phyloP scores from a whole-genome alignment of 2,113 vertebrate species.

The Seriola aureovittata region DNA sequence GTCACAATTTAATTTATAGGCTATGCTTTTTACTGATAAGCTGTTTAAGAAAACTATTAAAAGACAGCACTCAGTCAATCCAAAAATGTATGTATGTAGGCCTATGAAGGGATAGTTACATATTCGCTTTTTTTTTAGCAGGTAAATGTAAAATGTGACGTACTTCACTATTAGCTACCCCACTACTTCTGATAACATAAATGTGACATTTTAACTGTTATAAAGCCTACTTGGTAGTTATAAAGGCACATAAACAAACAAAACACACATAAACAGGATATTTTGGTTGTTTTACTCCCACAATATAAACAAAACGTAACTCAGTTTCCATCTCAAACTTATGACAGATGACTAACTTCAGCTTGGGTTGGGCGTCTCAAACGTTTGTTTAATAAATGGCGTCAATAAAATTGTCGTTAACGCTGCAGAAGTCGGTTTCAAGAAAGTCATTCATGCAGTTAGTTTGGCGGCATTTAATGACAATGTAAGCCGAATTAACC shows the following conservation, averaged over 20 bases:
- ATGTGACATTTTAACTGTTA: neutral
- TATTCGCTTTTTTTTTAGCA: neutral
- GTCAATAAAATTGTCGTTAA: constrained; percentile 7
- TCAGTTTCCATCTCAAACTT: neutral
- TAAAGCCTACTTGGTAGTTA: neutral
- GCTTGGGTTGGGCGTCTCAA: neutral
- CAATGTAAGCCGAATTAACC: neutral
- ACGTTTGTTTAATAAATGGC: constrained; percentile 9
- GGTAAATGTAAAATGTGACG: neutral
- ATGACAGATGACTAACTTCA: neutral
- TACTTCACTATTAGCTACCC: neutral
- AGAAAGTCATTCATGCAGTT: neutral
- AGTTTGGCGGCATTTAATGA: neutral
- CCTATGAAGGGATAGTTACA: neutral
- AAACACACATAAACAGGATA: neutral
- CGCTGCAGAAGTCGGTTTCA: neutral
- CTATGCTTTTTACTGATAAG: constrained; percentile 11
- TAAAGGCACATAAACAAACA: neutral
- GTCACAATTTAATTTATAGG: constrained; percentile 14
- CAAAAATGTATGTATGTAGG: neutral
- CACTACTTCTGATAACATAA: neutral
- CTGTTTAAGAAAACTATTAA: neutral
- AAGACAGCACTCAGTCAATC: neutral
- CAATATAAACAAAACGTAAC: neutral
- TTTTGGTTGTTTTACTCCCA: neutral